Conservation (phyloP, 2,888 invertebrate species). For the Kuschelorhynchus macadamiae region DNA sequence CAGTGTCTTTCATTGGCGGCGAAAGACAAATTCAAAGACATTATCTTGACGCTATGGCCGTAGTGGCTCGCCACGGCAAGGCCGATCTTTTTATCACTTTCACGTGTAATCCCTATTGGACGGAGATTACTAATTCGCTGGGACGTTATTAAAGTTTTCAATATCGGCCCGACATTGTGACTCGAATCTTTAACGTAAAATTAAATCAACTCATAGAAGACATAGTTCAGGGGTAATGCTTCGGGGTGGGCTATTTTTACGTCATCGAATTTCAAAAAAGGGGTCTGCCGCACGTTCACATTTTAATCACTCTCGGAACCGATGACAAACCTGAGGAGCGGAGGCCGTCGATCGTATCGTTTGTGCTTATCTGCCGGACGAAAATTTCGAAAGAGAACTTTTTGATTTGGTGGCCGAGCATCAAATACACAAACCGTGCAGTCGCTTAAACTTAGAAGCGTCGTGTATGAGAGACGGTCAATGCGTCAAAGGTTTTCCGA, state of each 20-base stretch:
- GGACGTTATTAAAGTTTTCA: conserved; percentile 1
- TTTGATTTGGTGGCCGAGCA: neutral
- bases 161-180: conserved; percentile 31
- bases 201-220: neutral
- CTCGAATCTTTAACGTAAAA: conserved; percentile 10
- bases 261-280: conserved; percentile 42
- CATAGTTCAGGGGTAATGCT: neutral
- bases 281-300: conserved; percentile 32
- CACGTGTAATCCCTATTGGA: conserved; percentile 48
- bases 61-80: conserved; percentile 30
- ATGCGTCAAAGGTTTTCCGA: neutral
- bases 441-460: neutral
- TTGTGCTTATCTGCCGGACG: conserved; percentile 17
- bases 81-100: conserved; percentile 46
- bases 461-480: neutral
- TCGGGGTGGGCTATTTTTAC: conserved; percentile 23
- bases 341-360: conserved; percentile 5
- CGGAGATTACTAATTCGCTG: conserved; percentile 28
- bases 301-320: neutral
- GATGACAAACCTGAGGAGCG: neutral
- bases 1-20: conserved; percentile 3
- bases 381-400: neutral
- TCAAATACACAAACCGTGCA: neutral
- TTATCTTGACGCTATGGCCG: conserved; percentile 9
- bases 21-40: conserved; percentile 9